These are phyloP conservation scores for Colletes gigas DNA, from an alignment of 1,140 invertebrate species.

Conservation along the genomic window DNA sequence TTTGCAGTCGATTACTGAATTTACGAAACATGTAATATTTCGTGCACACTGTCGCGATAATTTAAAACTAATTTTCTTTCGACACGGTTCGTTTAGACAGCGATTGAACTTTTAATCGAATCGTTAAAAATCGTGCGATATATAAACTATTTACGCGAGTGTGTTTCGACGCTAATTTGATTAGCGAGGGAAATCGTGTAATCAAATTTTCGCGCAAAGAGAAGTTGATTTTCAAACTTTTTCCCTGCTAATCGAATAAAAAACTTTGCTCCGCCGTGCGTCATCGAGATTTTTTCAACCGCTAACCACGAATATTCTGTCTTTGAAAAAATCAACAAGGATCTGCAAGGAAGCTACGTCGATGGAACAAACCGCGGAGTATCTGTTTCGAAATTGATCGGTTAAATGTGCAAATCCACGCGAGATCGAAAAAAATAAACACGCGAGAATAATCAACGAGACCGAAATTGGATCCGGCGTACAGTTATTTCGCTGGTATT, in stretches of 20 bases:
- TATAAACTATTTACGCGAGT: neutral
- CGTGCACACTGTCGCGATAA: too few relatives aligned
- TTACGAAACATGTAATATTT: too few relatives aligned
- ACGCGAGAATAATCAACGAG: constrained; percentile 28
- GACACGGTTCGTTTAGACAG: too few relatives aligned
- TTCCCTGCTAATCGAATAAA: neutral
- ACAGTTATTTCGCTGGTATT: constrained; percentile 15
- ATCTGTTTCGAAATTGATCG: constrained; percentile 49
- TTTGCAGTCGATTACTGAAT: too few relatives aligned
- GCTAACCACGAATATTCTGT: neutral
- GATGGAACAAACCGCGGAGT: neutral
- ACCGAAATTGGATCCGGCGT: constrained; percentile 7
- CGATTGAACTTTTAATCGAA: neutral
- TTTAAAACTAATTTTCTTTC: too few relatives aligned
- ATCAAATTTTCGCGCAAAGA: constrained; percentile 21
- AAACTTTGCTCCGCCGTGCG: neutral
- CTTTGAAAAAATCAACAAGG: neutral
- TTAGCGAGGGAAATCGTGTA: neutral
- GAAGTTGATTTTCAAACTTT: constrained; percentile 28
- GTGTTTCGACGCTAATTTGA: neutral
- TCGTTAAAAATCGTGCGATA: neutral
- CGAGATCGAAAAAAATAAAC: constrained; percentile 13
- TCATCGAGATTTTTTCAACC: neutral
- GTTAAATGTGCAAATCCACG: neutral
- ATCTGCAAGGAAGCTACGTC: neutral